Base-by-base conservation (phyloP, 2,113 vertebrate genomes). In the Amphiprion ocellaris region DNA sequence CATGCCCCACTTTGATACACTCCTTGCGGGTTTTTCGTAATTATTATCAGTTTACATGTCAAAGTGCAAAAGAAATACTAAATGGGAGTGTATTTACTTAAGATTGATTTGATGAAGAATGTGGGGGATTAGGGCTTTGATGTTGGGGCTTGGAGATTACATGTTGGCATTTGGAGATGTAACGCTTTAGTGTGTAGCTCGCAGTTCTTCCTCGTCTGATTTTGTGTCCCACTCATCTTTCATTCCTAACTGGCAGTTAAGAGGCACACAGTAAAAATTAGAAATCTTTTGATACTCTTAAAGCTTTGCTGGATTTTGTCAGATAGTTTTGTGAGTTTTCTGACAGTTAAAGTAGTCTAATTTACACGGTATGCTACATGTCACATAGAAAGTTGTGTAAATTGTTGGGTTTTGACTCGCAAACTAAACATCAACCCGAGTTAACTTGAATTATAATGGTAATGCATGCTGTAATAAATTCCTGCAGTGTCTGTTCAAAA, bases 171-270 rank as follows among this genome's bases (percentile, higher is more conserved):
- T 28, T 65, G 65, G 56, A 63, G 72, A 61, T 79, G 81, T 71
- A 65, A 65, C 63, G 59, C 54, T 44, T 73, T 67, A 67, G 0
- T 50, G 39, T 59, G 69, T 37, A 60, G 64, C 73, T 69, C 52
- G 24, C 81, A 52, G 69, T 72, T 75, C 56, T 55, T 21, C 47
- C 4, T 82, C 37, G 8, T 83, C 67, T 74, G 19, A 65, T 82
- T 81, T 55, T 2, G 37, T 50, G 37, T 73, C 66, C 69, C 76
- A 70, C 75, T 84, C 76, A 72, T 89, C 78, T 91, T 78, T 83
- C 55, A 70, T 47, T 82, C 74, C 33, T 88, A 84, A 90, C 60
- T 63, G 72, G 74, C 75, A 76, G 80, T 72, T 84, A 39, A 2
- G 60, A 82, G 71, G 79, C 50, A 4, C 14, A 15, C 75, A 21